Conservation (phyloP, 2,888 invertebrate genomes). For the Drosophila anomelani region DNA sequence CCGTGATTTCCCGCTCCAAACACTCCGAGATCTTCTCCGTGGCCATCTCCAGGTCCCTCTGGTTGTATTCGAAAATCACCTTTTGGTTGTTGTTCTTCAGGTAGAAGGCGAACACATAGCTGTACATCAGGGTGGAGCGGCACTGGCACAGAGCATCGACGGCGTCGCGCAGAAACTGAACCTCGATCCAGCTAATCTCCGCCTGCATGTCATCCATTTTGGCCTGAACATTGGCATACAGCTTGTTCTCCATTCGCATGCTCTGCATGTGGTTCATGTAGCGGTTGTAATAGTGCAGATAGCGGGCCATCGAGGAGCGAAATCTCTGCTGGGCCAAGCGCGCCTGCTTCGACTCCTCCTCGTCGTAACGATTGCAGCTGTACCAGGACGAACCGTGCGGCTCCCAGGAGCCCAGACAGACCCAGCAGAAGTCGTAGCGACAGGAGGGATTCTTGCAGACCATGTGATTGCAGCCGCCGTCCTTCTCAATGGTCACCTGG, state of each 20-base stretch:
- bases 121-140: slow-evolving; percentile 99
- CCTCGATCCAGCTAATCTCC: slow-evolving; percentile 99
- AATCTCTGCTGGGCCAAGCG: slow-evolving; percentile 97
- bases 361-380: slow-evolving; percentile 98
- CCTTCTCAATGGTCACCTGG: slow-evolving; percentile 97
- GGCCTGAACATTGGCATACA: slow-evolving; percentile 96
- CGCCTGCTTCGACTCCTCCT: slow-evolving; percentile 97
- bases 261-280: slow-evolving; percentile 99
- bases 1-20: slow-evolving; percentile 98
- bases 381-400: slow-evolving; percentile 99
- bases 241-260: slow-evolving; percentile 97
- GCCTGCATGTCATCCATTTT: slow-evolving; percentile 99
- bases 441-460: slow-evolving; percentile 98
- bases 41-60: slow-evolving; percentile 98
- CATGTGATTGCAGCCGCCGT: slow-evolving; percentile 99
- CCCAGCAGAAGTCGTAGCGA: slow-evolving; percentile 99
- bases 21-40: slow-evolving; percentile 99
- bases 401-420: slow-evolving; percentile 99
- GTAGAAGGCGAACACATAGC: slow-evolving; percentile 99
- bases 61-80: slow-evolving; percentile 99
- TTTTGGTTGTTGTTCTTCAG: slow-evolving; percentile 99
- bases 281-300: slow-evolving; percentile 98
- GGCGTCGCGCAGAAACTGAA: slow-evolving; percentile 98
- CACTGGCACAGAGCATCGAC: slow-evolving; percentile 98
- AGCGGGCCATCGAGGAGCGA: slow-evolving; percentile 96